Evolutionary conservation across 2,888 invertebrate genomes (phyloP).

Genomic region (Caenorhabditis afra): DNA sequence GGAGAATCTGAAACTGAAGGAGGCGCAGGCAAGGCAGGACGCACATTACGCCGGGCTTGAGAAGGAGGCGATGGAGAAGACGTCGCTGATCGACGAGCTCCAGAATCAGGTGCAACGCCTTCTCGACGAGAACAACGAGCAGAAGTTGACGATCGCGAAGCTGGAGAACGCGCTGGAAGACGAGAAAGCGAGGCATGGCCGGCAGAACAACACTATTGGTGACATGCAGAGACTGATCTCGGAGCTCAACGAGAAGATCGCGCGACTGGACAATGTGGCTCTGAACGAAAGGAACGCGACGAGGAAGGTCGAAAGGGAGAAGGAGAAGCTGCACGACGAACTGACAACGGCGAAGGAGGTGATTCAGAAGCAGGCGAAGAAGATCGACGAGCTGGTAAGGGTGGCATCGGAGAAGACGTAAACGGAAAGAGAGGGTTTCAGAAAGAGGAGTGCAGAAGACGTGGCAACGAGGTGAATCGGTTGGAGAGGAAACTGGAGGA

Average conservation of each 20-base stretch:
- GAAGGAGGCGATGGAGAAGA: conserved; percentile 65
- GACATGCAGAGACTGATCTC: conserved; percentile 73
- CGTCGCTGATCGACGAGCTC: conserved; percentile 60
- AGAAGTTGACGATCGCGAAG: conserved; percentile 60
- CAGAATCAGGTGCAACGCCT: conserved; percentile 65
- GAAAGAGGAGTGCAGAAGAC: conserved; percentile 74
- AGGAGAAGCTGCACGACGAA: conserved; percentile 64
- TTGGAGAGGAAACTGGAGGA: conserved; percentile 77
- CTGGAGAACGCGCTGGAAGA: conserved; percentile 62
- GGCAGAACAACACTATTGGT: conserved; percentile 71
- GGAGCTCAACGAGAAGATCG: conserved; percentile 71
- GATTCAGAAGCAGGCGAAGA: conserved; percentile 66
- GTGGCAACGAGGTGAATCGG: conserved; percentile 68
- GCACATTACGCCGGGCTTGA: conserved; percentile 56
- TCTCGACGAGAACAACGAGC: conserved; percentile 58
- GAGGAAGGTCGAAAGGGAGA: conserved; percentile 64
- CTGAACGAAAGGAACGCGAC: conserved; percentile 66
- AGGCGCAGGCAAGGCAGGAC: conserved; percentile 61
- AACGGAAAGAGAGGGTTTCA: conserved; percentile 31
- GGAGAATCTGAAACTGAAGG: conserved; percentile 62
- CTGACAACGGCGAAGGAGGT: conserved; percentile 59
- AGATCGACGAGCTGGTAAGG: conserved; percentile 68
- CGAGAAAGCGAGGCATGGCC: conserved; percentile 47
- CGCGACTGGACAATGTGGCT: conserved; percentile 61
- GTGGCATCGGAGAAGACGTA: too few relatives aligned